Evolutionary conservation across 2,888 invertebrate species (phyloP), one percentile per base, ranked within the genome.

Genomic region (Allolobophora icterica): DNA sequence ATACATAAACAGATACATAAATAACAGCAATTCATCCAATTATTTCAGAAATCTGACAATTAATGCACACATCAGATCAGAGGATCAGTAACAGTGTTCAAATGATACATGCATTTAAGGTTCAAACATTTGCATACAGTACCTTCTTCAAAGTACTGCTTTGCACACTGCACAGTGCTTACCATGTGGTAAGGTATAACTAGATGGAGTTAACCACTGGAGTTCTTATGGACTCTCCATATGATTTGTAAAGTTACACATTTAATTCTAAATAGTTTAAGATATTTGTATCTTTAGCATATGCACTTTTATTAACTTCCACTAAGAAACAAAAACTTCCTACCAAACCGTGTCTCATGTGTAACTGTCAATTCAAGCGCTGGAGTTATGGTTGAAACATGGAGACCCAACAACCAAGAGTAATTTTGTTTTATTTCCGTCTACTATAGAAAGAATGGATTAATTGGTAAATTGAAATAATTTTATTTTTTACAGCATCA

Each of bases 111-210:
- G n/a, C n/a, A 71, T 71, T 13, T 24, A 58, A 30, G 58, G 13
- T 58, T 11, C 5, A 71, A 71, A 30, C 71, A 71, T 30, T 71
- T n/a, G 71, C 71, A 71, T 71, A 71, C 71, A 52, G 24, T 52
- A 24, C 52, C 30, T 71, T 71, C 71, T 71, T 71, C 11, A 71
- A 30, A 71, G n/a, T 71, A 5, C n/a, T 71, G n/a, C n/a, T n/a
- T n/a, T n/a, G 71, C 71, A 71, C n/a, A 71, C n/a, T n/a, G 71
- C 71, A 71, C n/a, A 71, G 71, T 71, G 71, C n/a, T n/a, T n/a
- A 71, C 71, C 30, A n/a, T 71, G 8, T 71, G 71, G n/a, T n/a
- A 71, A 30, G 30, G 52, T 24, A 52, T 21, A 21, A 21, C 21
- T 0, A 52, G 24, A 52, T 52, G 52, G 52, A 52, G 52, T 1